Evolutionary conservation across 2,797 vertebrate species (phyloP), one percentile per base, ranked within the genome.

Genomic region (Phalanger gymnotis): DNA sequence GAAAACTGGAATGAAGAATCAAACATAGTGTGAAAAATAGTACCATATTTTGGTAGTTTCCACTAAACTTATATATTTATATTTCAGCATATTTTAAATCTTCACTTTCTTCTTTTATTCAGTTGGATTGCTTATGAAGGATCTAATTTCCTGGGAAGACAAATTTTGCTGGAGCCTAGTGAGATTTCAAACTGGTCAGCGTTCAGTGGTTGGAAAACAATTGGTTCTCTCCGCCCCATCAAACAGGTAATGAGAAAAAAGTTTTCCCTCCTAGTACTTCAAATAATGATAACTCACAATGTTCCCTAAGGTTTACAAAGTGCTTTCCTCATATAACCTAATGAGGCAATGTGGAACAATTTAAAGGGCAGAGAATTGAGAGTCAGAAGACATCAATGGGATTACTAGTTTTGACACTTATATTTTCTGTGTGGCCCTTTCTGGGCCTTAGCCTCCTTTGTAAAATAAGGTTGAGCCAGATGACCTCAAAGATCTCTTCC

Each of bases 51-150:
- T 81, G 40, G 22, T 28, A 57, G 94, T 92, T 94, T 54, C 25
- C 89, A 53, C 58, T 53, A 51, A 54, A 12, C 40, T 93, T 12
- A 3, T 61, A 14, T 61, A 51, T 90, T 40, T 96, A 0, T 53
- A 16, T 58, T 96, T 47, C 54, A 53, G 93, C 16, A 0, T 52
- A 54, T 53, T 57, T 96, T 90, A 90, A 2, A 0, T 81, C 3
- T 0, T 0, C n/a, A 0, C 12, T 92, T 19, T 94, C 91, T 92
- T 51, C 94, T 47, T 81, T 53, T 87, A 91, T 94, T 40, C 90
- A 99, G 99, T 95, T 99, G 99, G 99, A 99, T 99, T 97, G 99
- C 97, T 3, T 99, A 99, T 3, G 99, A 99, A 98, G 99, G 99
- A 90, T 97, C 98, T 56, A 98, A 98, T 97, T 99, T 99, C 96